phyloP scores from a whole-genome alignment of 2,797 vertebrate genomes.

The Brachyalestes nurse region DNA sequence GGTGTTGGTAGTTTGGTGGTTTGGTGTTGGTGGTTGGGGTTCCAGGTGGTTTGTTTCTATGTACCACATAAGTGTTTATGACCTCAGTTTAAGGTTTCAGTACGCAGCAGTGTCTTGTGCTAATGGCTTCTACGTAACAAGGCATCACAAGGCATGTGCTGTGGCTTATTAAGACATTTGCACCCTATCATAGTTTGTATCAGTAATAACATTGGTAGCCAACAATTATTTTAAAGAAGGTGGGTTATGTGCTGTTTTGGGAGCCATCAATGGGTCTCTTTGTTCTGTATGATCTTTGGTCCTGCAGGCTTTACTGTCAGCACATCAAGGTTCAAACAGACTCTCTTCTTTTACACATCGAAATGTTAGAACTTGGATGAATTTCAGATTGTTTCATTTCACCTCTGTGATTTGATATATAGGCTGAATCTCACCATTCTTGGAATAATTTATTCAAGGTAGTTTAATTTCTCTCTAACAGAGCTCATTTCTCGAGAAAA shows the following conservation, averaged over 20 bases:
- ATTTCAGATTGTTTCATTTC: neutral
- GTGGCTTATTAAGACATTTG: constrained; percentile 35
- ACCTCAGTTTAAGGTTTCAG: neutral
- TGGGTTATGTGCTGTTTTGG: constrained; percentile 42
- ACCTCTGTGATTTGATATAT: neutral
- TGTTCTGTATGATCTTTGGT: neutral
- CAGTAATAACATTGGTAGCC: constrained; percentile 35
- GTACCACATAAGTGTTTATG: neutral
- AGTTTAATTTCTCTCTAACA: too few species aligned
- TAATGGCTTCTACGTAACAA: constrained; percentile 43
- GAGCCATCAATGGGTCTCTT: constrained; percentile 36
- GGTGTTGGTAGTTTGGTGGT: neutral
- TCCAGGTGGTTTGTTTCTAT: neutral
- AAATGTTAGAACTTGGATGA: neutral
- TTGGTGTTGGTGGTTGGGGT: neutral
- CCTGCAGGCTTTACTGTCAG: constrained; percentile 49
- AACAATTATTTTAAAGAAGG: constrained; percentile 45
- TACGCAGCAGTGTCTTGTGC: constrained; percentile 34
- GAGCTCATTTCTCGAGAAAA: too few species aligned
- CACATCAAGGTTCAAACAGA: constrained; percentile 21
- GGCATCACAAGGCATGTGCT: constrained; percentile 48
- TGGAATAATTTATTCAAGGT: too few species aligned
- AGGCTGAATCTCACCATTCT: too few species aligned
- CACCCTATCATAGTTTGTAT: constrained; percentile 4
- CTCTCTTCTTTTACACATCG: neutral